A percentile compares a stretch with the other conserved stretches of the same genome.
phyloP scores from a whole-genome alignment of 2,797 vertebrate genomes.

The Etheostoma nigrum region DNA sequence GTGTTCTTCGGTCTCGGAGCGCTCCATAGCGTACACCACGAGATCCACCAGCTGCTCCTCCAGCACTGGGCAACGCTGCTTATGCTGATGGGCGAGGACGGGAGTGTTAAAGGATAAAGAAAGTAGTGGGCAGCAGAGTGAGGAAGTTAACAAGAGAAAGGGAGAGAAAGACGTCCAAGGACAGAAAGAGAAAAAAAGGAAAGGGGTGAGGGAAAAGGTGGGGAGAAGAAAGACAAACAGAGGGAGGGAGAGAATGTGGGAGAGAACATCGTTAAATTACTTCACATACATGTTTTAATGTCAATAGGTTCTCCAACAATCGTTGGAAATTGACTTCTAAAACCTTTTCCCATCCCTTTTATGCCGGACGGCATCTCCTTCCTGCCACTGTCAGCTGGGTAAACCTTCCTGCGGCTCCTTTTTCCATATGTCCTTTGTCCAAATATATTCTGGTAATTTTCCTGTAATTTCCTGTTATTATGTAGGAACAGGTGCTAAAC shows the following conservation, averaged over 20 bases:
- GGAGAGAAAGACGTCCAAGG: neutral
- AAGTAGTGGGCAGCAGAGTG: conserved; percentile 23
- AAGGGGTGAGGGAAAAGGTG: neutral
- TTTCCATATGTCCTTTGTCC: conserved; percentile 6
- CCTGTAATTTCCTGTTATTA: neutral
- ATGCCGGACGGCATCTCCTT: conserved; percentile 49
- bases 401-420: neutral
- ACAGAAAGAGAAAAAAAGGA: conserved; percentile 13
- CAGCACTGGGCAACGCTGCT: conserved; percentile 97
- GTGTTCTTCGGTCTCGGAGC: conserved; percentile 98
- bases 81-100: conserved; percentile 89
- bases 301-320: conserved; percentile 3
- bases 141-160: conserved; percentile 39
- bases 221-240: conserved; percentile 15
- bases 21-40: conserved; percentile 99
- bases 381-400: conserved; percentile 44
- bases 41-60: conserved; percentile 99
- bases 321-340: conserved; percentile 5
- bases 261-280: conserved; percentile 37
- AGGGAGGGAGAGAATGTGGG: conserved; percentile 40
- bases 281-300: conserved; percentile 25
- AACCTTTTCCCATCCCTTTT: conserved; percentile 17
- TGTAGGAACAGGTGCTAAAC: neutral
- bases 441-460: neutral
- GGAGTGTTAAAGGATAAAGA: conserved; percentile 58